Base-by-base conservation (phyloP, 2,113 vertebrate genomes). In the Pithys albifrons region DNA sequence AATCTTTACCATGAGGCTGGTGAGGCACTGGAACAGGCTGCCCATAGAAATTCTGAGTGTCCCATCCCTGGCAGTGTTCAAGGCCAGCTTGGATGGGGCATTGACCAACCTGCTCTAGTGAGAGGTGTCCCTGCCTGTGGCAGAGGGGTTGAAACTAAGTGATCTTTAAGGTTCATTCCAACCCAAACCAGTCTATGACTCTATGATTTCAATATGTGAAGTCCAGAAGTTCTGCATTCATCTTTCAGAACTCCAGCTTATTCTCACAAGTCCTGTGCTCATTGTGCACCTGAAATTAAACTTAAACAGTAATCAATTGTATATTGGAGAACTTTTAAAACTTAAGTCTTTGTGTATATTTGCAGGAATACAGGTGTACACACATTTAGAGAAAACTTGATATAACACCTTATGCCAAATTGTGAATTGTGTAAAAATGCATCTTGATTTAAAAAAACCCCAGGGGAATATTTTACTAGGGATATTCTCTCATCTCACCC, bases 281-380 rank as follows among this genome's bases (percentile, higher is more conserved):
- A 24, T 88, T 91, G 72, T 77, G 27, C 41, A 58, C 28, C 14
- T 84, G 39, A 52, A 94, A 41, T 80, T 57, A 73, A 13, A 29
- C 7, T 57, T 91, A 14, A 1, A 16, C 35, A 86, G 37, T 59
- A 15, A 39, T 55, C 25, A 48, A 14, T 35, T 31, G 41, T 91
- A 5, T 76, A 29, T 65, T 18, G 55, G 57, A 67, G 27, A 79
- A 51, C 13, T 64, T 79, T 6, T 76, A 51, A 71, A 72, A 59
- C 33, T 39, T 19, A 22, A 20, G 3, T 55, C 8, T 73, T 70
- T 64, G 25, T 46, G 35, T 71, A 18, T 70, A n/a, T 78, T 88
- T 86, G 17, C 59, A 16, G 43, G 24, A 57, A 39, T 78, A 35
- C 15, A 13, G 0, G 0, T 28, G 0, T 33, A 24, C 19, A 25